Percentiles rank a stretch among this genome's conserved stretches.
phyloP scores from a whole-genome alignment of 2,797 vertebrate species.

The Argya squamiceps region DNA sequence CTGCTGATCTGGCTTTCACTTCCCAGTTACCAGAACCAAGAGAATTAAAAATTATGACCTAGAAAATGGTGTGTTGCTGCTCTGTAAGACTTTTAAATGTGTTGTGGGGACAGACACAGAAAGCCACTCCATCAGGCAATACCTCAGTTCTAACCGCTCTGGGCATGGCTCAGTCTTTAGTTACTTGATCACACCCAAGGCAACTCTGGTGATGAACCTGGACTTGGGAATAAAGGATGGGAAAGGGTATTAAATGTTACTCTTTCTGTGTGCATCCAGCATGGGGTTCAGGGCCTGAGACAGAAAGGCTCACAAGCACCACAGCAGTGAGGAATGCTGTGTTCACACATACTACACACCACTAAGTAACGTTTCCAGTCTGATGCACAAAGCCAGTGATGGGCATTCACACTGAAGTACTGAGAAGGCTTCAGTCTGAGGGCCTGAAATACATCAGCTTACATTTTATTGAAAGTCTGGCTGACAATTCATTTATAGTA shows the following conservation, averaged over 20 bases:
- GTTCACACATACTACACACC: not conserved
- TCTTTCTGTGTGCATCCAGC: not conserved
- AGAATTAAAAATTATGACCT: not conserved
- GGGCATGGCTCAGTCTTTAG: not conserved
- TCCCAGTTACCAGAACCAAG: not conserved
- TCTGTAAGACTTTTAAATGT: not conserved
- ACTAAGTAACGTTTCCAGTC: not conserved
- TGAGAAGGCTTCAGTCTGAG: not conserved
- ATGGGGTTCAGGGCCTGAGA: not conserved
- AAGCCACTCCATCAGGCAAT: not conserved
- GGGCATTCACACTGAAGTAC: not conserved
- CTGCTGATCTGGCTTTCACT: not conserved
- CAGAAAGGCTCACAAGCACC: fast-evolving
- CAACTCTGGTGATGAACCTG: not conserved
- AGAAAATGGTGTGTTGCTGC: not conserved
- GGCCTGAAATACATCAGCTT: not conserved
- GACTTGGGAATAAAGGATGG: not conserved
- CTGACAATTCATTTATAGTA: not conserved
- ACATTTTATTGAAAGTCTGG: not conserved
- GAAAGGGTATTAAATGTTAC: not conserved
- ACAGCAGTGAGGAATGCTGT: not conserved
- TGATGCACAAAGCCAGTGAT: not conserved
- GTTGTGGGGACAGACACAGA: not conserved
- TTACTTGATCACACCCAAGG: not conserved
- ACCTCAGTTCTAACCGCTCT: not conserved